Percentiles rank a stretch among this genome's conserved stretches.
Evolutionary conservation across 2,113 vertebrate genomes (phyloP).

Genomic region (Girardinichthys multiradiatus): DNA sequence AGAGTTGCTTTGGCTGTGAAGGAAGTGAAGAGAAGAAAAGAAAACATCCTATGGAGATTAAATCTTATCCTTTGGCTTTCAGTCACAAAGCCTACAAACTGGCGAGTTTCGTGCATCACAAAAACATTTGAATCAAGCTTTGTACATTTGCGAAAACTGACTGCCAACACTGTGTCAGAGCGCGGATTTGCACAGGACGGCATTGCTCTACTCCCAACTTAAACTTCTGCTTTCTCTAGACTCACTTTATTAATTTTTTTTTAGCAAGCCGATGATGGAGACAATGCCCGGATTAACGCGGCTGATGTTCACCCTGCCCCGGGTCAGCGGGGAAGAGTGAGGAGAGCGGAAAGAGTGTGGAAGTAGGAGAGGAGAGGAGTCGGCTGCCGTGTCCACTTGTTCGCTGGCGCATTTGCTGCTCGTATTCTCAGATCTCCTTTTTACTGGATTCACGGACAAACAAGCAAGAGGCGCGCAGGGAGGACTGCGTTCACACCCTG

Average conservation of each 20-base stretch:
- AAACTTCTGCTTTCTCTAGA: background rate
- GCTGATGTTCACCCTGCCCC: conserved; percentile 38
- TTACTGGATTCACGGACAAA: conserved; percentile 64
- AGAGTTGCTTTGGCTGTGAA: conserved; percentile 30
- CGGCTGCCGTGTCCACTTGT: conserved; percentile 65
- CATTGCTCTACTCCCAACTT: conserved; percentile 17
- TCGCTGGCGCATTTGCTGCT: conserved; percentile 43
- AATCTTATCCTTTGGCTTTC: background rate
- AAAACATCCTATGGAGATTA: conserved; percentile 39
- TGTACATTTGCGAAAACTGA: background rate
- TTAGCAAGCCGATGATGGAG: conserved; percentile 28
- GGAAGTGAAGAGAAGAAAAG: conserved; percentile 29
- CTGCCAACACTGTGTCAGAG: conserved; percentile 29
- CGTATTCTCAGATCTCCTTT: conserved; percentile 25
- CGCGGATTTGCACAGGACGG: conserved; percentile 42
- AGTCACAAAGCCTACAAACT: conserved; percentile 27
- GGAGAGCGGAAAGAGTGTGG: conserved; percentile 20
- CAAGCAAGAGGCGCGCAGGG: conserved; percentile 52
- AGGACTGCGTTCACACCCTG: conserved; percentile 74
- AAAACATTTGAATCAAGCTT: background rate
- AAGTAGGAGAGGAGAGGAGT: conserved; percentile 38
- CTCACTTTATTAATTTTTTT: background rate
- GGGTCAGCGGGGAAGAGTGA: conserved; percentile 53
- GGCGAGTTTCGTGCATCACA: conserved; percentile 4
- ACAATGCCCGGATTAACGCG: conserved; percentile 78